Base-by-base conservation (phyloP, 2,797 vertebrate species). In the Enteromius unitaeniatus region DNA sequence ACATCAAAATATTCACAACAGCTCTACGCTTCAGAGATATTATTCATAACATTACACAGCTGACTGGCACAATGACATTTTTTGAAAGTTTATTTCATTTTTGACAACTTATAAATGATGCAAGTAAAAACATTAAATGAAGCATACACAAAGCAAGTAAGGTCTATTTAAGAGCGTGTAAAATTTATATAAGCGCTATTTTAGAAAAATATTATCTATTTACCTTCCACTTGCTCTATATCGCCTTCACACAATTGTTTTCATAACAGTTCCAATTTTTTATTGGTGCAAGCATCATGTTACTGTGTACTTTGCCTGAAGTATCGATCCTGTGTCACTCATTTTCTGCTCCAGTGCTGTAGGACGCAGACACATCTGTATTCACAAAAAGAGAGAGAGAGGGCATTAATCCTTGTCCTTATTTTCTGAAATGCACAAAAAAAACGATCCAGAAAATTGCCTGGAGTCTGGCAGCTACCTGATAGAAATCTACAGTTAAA, bases 191-290 rank as follows among this genome's bases (percentile, higher is more conserved):
- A 49, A 37, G 76, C 55, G 21, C 65, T 65, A 74, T 49, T 31
- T 68, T 86, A 58, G 15, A 82, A 72, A 69, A 85, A 78, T 77
- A 64, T 9, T 42, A 19, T 81, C 31, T 42, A 31, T 82, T 23
- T 79, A 40, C n/a, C 40, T 37, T 67, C 45, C 42, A 64, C 34
- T 37, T 26, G 14, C 49, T 70, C 19, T 77, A 72, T 55, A 42
- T 74, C 0, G 9, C 11, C 82, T 64, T 88, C 19, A 5, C 74
- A 47, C 3, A 19, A 6, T 40, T 53, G 81, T 64, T 42, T 15
- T 67, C 60, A 53, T 40, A 53, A 79, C 2, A 40, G 47, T 79
- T 64, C 11, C 34, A 8, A 21, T 6, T 21, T 55, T 68, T 17
- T 23, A 53, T 28, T n/a, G 51, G 17, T 3, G 19, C 14, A 69